Conservation (phyloP, 2,888 invertebrate genomes). For the Oxycera nigricornis region DNA sequence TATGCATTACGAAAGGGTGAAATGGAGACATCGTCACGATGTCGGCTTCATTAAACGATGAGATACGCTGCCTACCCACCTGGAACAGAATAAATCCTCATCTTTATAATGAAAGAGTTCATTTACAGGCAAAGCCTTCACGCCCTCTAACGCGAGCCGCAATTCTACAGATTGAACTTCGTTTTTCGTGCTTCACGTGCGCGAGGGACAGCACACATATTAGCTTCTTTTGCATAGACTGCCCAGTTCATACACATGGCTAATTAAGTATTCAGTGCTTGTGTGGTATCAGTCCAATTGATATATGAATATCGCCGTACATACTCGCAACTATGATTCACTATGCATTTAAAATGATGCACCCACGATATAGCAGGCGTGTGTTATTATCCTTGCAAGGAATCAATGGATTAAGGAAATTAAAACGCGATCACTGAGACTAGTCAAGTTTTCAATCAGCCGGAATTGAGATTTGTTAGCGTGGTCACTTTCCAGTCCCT, state of each 20-base stretch:
- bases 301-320: conserved; percentile 24
- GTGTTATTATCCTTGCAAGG: neutral
- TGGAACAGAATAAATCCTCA: conserved; percentile 32
- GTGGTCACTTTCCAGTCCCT: too few relatives aligned
- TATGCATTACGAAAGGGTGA: conserved; percentile 26
- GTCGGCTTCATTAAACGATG: conserved; percentile 20
- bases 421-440: conserved; percentile 29
- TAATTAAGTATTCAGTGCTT: conserved; percentile 1
- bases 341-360: neutral
- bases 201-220: neutral
- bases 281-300: conserved; percentile 10
- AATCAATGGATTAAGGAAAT: conserved; percentile 33
- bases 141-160: too few relatives aligned
- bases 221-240: conserved; percentile 12
- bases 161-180: too few relatives aligned
- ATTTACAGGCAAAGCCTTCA: conserved; percentile 29
- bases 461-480: too few relatives aligned
- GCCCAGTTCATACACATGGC: neutral
- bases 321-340: neutral
- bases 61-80: conserved; percentile 16
- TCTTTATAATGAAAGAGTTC: conserved; percentile 41
- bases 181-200: conserved; percentile 12
- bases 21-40: conserved; percentile 27
- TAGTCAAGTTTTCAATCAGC: too few relatives aligned
- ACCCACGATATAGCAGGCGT: neutral